phyloP scores from a whole-genome alignment of 2,113 vertebrate genomes.

The Zosterops hypoxanthus region DNA sequence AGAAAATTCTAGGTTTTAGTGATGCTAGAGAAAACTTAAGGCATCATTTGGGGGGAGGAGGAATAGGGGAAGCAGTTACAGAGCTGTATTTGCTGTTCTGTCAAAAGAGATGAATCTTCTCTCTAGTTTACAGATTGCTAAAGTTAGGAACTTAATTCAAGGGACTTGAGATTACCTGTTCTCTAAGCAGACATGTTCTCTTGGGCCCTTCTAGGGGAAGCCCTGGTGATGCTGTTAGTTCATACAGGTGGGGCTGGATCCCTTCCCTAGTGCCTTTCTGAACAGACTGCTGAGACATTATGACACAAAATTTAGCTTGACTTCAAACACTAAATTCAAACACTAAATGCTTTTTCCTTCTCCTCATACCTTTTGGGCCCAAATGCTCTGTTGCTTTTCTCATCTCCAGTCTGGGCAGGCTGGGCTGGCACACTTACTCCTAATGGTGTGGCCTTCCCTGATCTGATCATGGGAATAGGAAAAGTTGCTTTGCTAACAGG shows the following conservation, averaged over 20 bases:
- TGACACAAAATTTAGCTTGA: background rate
- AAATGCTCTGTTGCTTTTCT: background rate
- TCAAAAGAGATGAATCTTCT: background rate
- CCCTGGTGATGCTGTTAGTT: background rate
- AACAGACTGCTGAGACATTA: background rate
- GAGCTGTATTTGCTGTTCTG: background rate
- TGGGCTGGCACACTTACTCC: background rate
- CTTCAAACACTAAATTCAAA: background rate
- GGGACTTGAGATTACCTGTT: background rate
- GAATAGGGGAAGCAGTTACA: background rate
- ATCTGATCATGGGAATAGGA: background rate
- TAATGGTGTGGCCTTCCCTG: background rate
- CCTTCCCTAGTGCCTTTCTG: background rate
- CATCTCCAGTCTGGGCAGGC: no score
- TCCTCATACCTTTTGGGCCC: background rate
- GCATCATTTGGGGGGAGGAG: background rate
- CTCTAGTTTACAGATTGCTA: background rate
- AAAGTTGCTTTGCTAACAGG: background rate
- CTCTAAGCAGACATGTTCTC: background rate
- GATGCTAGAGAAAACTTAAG: background rate
- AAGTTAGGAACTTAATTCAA: background rate
- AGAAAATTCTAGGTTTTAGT: background rate
- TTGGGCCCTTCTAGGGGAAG: background rate
- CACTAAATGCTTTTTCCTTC: background rate
- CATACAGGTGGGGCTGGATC: background rate